Conservation (phyloP, 2,113 vertebrate genomes). For the Eurystomus gularis region DNA sequence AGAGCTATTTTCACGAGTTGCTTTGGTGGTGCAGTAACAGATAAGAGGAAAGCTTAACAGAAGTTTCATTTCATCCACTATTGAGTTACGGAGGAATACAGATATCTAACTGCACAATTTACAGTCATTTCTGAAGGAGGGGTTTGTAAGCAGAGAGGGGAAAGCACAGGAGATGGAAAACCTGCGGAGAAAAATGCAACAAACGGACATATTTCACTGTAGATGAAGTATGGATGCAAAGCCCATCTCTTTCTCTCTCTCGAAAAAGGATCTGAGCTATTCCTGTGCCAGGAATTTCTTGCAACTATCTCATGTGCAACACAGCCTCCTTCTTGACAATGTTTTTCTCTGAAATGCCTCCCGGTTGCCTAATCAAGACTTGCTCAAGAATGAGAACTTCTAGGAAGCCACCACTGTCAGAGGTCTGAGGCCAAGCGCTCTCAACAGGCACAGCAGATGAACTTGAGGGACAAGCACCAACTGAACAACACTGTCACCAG, state of each 20-base stretch:
- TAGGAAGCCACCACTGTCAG: neutral
- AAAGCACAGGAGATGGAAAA: neutral
- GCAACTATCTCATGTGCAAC: neutral
- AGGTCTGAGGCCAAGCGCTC: neutral
- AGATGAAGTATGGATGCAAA: neutral
- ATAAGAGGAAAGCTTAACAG: neutral
- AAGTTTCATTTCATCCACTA: neutral
- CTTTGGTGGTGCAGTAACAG: neutral
- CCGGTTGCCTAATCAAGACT: neutral
- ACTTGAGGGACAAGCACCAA: neutral
- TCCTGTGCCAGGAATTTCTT: neutral
- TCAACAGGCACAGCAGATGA: neutral
- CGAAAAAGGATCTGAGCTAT: neutral
- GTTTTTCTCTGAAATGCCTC: neutral
- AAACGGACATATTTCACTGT: neutral
- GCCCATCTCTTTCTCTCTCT: neutral
- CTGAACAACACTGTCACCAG: neutral
- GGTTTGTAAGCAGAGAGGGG: neutral
- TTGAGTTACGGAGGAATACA: conserved; percentile 5
- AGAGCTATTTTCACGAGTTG: neutral
- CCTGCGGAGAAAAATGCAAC: neutral
- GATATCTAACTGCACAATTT: neutral
- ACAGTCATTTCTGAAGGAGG: neutral
- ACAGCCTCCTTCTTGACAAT: neutral
- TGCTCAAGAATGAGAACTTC: neutral